Conservation (phyloP, 2,113 vertebrate species). For the Paedocypris sp. region DNA sequence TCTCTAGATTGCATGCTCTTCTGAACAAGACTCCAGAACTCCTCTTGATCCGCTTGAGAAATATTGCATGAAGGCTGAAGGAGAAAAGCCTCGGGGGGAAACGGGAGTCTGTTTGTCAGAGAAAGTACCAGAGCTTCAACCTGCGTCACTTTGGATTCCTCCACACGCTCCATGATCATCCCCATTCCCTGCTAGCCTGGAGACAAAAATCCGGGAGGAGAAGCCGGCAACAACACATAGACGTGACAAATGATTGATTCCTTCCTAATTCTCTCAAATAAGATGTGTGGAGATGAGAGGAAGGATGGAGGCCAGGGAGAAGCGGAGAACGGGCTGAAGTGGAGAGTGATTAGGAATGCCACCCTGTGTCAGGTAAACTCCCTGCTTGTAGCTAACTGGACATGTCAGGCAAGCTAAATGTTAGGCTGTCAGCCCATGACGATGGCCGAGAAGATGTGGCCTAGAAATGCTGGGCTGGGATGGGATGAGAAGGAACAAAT, state of each 20-base stretch:
- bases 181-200: slow-evolving; percentile 39
- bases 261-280: slow-evolving; percentile 73
- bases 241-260: slow-evolving; percentile 75
- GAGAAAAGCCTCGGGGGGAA: slow-evolving; percentile 29
- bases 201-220: slow-evolving; percentile 43
- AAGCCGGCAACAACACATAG: slow-evolving; percentile 44
- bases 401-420: slow-evolving; percentile 67
- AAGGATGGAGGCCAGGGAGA: slow-evolving; percentile 48
- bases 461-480: slow-evolving; percentile 54
- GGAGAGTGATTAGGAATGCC: slow-evolving; percentile 71
- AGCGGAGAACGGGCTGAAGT: slow-evolving; percentile 41
- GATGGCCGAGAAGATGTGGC: slow-evolving; percentile 46
- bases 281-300: slow-evolving; percentile 51
- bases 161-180: slow-evolving; percentile 44
- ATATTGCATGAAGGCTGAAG: slow-evolving; percentile 16
- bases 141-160: slow-evolving; percentile 67
- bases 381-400: slow-evolving; percentile 65
- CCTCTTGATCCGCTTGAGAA: background rate
- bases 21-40: slow-evolving; percentile 4
- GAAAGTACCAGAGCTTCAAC: slow-evolving; percentile 58
- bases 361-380: slow-evolving; percentile 77
- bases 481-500: background rate
- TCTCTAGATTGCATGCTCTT: background rate
- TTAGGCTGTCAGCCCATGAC: slow-evolving; percentile 44
- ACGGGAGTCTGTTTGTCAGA: slow-evolving; percentile 50